phyloP scores from a whole-genome alignment of 2,797 vertebrate genomes.

The Capromys pilorides region DNA sequence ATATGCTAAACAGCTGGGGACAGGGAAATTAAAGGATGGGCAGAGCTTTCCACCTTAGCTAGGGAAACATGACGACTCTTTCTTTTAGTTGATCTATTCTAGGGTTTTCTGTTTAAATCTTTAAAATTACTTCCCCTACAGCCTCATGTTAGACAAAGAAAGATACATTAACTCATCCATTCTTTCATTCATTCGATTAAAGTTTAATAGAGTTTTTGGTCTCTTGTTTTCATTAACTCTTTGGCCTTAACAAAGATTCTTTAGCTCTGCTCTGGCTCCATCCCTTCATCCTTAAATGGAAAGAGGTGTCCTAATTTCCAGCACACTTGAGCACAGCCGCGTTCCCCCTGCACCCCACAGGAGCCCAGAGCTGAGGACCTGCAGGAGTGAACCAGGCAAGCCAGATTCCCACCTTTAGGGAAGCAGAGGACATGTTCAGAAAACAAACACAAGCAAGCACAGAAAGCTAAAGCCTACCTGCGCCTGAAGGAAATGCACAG shows the following conservation, averaged over 20 bases:
- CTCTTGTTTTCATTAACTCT: not conserved
- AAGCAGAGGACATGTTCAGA: not conserved
- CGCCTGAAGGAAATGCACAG: not conserved
- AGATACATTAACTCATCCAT: not conserved
- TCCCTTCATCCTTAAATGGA: not conserved
- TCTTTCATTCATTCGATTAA: not conserved
- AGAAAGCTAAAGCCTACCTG: not conserved
- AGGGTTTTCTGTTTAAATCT: slow-evolving; percentile 24
- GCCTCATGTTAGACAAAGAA: not conserved
- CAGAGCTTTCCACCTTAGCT: slow-evolving; percentile 55
- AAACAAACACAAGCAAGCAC: not conserved
- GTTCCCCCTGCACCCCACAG: not conserved
- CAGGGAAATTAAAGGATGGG: not conserved
- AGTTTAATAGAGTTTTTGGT: not conserved
- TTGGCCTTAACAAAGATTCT: not conserved
- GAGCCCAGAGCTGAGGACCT: not conserved
- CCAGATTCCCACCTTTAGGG: not conserved
- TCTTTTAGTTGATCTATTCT: slow-evolving; percentile 14
- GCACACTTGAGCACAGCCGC: not conserved
- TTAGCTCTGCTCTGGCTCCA: not conserved
- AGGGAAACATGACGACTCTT: slow-evolving; percentile 17
- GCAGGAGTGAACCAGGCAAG: not conserved
- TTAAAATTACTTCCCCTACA: slow-evolving; percentile 23
- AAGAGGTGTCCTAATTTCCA: not conserved
- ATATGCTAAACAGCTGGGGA: slow-evolving; percentile 78